A percentile compares a stretch with the other conserved stretches of the same genome.
Evolutionary conservation across 1,140 invertebrate species (phyloP).

Genomic region (Ips typographus): DNA sequence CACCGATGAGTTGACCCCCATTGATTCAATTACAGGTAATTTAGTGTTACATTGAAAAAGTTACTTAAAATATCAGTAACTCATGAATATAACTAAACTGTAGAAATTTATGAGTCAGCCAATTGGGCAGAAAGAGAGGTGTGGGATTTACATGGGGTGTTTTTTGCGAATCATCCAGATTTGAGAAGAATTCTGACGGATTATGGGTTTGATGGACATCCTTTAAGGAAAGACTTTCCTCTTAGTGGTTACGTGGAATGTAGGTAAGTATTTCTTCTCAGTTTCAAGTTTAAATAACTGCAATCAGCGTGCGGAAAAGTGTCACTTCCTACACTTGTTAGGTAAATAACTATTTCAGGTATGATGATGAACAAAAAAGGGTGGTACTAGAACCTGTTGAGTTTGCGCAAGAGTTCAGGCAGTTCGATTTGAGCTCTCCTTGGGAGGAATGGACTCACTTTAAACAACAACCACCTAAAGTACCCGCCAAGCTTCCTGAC

Average conservation of each 20-base stretch:
- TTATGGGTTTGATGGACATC: conserved; percentile 55
- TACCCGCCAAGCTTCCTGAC: not conserved
- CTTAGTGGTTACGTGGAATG: conserved; percentile 52
- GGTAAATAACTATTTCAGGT: conserved; percentile 41
- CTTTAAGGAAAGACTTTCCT: conserved; percentile 54
- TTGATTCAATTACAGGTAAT: conserved; percentile 49
- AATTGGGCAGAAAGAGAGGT: conserved; percentile 54
- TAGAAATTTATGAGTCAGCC: conserved; percentile 49
- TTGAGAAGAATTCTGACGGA: conserved; percentile 55
- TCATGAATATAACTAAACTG: conserved; percentile 11
- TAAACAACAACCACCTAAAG: conserved; percentile 9
- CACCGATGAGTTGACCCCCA: conserved; percentile 54
- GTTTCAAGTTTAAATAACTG: not conserved
- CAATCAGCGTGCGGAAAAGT: too few species aligned
- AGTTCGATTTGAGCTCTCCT: conserved; percentile 50
- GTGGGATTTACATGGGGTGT: conserved; percentile 55
- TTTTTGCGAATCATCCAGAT: conserved; percentile 56
- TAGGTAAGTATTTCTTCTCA: not conserved
- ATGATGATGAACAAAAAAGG: conserved; percentile 55
- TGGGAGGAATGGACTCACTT: conserved; percentile 35
- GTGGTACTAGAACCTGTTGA: conserved; percentile 55
- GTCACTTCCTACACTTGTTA: not conserved
- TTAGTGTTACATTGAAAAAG: too few species aligned
- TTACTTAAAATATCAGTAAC: not conserved
- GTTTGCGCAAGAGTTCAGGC: conserved; percentile 52